Evolutionary conservation across 2,888 invertebrate genomes (phyloP), one percentile per base, ranked within the genome.

Genomic region (Drosophila lacicola): DNA sequence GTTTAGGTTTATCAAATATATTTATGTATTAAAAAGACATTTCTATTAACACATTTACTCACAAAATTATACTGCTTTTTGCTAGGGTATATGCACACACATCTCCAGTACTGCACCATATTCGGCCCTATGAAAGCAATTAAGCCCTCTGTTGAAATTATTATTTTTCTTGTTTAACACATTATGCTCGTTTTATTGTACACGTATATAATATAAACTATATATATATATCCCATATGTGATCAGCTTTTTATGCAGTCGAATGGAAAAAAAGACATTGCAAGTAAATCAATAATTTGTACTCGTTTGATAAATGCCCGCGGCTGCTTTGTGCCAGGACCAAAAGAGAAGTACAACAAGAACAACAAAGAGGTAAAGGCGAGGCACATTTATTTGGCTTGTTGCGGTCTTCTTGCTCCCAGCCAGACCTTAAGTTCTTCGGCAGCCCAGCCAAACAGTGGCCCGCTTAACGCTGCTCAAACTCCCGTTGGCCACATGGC

Each of bases 371-470:
- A 64, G 46, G 63, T 29, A 47, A 68, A 71, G 49, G 63, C 61
- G 68, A 73, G 29, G 65, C 64, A 82, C 83, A 82, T 88, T 88
- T 82, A 88, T 82, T 82, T 82, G 83, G 82, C 88, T 82, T 82
- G 86, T 82, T 85, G 82, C 68, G 82, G 82, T 71, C 63, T 70
- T 55, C 21, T 29, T 33, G 37, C 49, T 33, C 9, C 39, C 41
- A 10, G 41, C 49, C 17, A 25, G 50, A 14, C n/a, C 21, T 14
- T 61, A 56, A 68, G 46, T 11, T 58, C 11, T 37, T 21, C 11
- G 34, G 14, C 29, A 45, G 4, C 14, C 21, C 25, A 36, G 9
- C 14, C 34, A 54, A 44, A 25, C 36, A 19, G 33, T 44, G 29
- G 45, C 42, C 42, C 45, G 21, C 55, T 55, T 33, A 34, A n/a